Conservation (phyloP, 1,140 invertebrate species). For the Drosophila seguyi region DNA sequence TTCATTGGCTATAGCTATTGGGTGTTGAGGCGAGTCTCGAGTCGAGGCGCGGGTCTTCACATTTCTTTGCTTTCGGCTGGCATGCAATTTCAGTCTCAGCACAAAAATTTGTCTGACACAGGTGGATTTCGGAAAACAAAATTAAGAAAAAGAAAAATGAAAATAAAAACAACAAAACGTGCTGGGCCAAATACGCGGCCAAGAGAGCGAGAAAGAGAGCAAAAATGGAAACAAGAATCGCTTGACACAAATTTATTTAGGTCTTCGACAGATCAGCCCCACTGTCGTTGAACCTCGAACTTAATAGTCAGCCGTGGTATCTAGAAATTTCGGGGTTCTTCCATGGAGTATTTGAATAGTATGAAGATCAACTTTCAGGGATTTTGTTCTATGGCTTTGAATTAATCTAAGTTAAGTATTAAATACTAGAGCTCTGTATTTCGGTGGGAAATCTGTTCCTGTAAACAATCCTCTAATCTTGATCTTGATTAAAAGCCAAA, state of each 20-base stretch:
- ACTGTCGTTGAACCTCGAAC: conserved; percentile 17
- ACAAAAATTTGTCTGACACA: conserved; percentile 69
- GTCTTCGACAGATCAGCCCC: conserved; percentile 32
- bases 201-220: conserved; percentile 12
- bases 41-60: conserved; percentile 1
- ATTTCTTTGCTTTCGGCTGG: conserved; percentile 26
- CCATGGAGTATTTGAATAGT: neutral
- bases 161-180: conserved; percentile 35
- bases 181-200: conserved; percentile 22
- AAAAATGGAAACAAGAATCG: conserved; percentile 50
- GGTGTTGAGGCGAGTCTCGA: conserved; percentile 11
- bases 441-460: neutral
- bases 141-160: conserved; percentile 14
- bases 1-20: conserved; percentile 35
- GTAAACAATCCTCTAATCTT: neutral
- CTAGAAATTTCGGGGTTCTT: conserved; percentile 36
- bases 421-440: neutral
- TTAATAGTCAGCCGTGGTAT: conserved; percentile 21
- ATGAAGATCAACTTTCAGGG: neutral
- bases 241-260: conserved; percentile 72
- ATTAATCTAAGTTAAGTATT: neutral
- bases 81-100: conserved; percentile 76
- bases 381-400: neutral
- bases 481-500: neutral
- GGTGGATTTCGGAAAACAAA: conserved; percentile 56